A percentile compares a stretch with the other conserved stretches of the same genome.
These are phyloP conservation scores for Apaloderma vittatum DNA, from an alignment of 2,113 vertebrate genomes.

Conservation along the genomic window DNA sequence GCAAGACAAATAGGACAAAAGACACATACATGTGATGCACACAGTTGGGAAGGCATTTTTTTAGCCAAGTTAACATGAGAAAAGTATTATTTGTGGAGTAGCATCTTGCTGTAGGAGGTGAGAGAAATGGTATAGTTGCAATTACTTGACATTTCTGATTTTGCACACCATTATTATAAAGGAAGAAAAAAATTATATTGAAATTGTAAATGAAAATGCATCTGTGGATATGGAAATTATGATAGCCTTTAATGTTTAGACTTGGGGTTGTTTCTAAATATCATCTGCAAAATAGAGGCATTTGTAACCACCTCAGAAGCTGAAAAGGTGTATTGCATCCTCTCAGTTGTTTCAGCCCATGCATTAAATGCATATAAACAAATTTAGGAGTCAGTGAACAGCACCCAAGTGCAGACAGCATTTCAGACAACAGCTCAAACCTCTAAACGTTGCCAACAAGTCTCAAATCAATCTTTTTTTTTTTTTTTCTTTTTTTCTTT, in stretches of 20 bases:
- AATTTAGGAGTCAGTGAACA: not conserved
- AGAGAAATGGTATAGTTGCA: not conserved
- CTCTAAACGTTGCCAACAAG: not conserved
- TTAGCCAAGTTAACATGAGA: not conserved
- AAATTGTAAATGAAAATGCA: not conserved
- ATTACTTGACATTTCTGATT: not conserved
- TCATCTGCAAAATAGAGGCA: not conserved
- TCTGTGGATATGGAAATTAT: not conserved
- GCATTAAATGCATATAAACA: not conserved
- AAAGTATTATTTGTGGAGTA: not conserved
- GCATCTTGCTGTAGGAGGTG: not conserved
- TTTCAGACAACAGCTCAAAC: not conserved
- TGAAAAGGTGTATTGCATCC: not conserved
- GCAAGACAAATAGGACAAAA: not conserved
- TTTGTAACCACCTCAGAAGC: not conserved
- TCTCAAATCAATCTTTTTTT: not conserved
- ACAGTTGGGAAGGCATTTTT: not conserved
- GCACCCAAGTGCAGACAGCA: not conserved
- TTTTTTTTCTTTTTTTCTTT: too few relatives aligned
- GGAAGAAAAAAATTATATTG: not conserved
- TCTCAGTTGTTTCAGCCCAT: not conserved
- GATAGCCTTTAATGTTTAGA: not conserved
- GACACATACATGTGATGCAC: accelerated
- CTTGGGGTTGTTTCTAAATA: not conserved
- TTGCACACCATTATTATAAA: not conserved